Evolutionary conservation across 2,113 vertebrate species (phyloP), one percentile per base, ranked within the genome.

Genomic region (Aptenodytes forsteri): DNA sequence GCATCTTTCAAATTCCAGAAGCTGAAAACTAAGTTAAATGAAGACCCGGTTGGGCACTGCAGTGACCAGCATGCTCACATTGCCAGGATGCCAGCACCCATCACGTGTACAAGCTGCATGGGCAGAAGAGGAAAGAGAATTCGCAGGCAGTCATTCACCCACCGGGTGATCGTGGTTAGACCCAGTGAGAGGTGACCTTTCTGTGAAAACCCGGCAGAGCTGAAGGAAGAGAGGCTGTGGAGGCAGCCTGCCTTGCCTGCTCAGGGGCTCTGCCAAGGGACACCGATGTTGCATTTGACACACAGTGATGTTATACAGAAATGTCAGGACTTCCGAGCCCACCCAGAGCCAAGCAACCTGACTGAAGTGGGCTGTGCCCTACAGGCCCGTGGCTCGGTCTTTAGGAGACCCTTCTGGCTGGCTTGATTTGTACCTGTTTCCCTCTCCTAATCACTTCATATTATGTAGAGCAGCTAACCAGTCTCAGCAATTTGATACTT

Each of bases 161-260:
- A 3, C 13, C 0, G 0, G 13, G 7, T 38, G 16, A 34, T 13
- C 1, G 1, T 17, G 9, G 9, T 38, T 46, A 38, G 44, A 65
- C 9, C 4, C 25, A 9, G 8, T n/a, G 12, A 83, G 44, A 66
- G 49, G 15, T 1, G 2, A 36, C 12, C 6, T 69, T 69, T 77
- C 83, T 2, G 2, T 2, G 3, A 70, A 46, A 82, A 36, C 6
- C 7, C 2, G 1, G 29, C 8, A 50, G 38, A 71, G 14, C 11
- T 30, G 16, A 71, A 40, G 16, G 49, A 69, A 52, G 5, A 71
- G 5, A 23, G 6, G 23, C 1, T 1, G 47, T 18, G 8, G 13
- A 27, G 26, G 17, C 7, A 61, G 10, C 30, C 26, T 36, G 12
- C 13, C 6, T 5, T 56, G 5, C 26, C 27, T 70, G 15, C 22